Percentiles rank a stretch among this genome's conserved stretches.
These are phyloP conservation scores for Ecliptopera silaceata DNA, from an alignment of 2,888 invertebrate genomes.

Conservation along the genomic window DNA sequence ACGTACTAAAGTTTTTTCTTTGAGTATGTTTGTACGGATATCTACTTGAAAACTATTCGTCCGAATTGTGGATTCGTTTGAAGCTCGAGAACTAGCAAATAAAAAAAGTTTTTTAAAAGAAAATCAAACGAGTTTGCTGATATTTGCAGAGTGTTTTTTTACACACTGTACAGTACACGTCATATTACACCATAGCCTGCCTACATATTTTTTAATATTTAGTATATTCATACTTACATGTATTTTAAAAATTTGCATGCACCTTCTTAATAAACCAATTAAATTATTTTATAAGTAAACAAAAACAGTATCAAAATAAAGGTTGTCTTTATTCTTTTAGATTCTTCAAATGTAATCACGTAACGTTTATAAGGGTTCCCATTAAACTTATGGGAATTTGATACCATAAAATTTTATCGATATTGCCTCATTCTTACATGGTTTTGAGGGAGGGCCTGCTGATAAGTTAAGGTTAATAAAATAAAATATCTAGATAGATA, in stretches of 20 bases:
- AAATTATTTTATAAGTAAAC: too few relatives aligned
- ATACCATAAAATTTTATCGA: slow-evolving; percentile 27
- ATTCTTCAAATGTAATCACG: slow-evolving; percentile 16
- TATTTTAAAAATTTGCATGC: too few relatives aligned
- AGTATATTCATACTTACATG: too few relatives aligned
- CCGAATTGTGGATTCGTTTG: slow-evolving; percentile 11
- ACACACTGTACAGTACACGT: too few relatives aligned
- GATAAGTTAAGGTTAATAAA: slow-evolving; percentile 16
- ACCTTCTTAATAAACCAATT: too few relatives aligned
- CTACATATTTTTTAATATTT: too few relatives aligned
- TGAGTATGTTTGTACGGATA: slow-evolving; percentile 5
- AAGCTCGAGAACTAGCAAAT: slow-evolving; percentile 4
- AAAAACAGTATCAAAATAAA: background rate
- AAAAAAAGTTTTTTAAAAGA: slow-evolving; percentile 12
- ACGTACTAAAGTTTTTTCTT: slow-evolving; percentile 7
- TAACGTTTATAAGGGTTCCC: slow-evolving; percentile 11
- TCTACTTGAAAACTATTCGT: slow-evolving; percentile 22
- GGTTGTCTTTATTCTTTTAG: slow-evolving; percentile 5
- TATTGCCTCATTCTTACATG: slow-evolving; percentile 22
- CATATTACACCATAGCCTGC: too few relatives aligned
- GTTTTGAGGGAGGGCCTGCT: slow-evolving; percentile 16
- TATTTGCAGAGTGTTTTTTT: too few relatives aligned
- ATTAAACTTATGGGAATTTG: slow-evolving; percentile 22
- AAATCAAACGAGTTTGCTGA: slow-evolving; percentile 11
- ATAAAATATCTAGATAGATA: too few relatives aligned